Conservation (phyloP, 1,140 invertebrate species). For the Nasonia vitripennis region DNA sequence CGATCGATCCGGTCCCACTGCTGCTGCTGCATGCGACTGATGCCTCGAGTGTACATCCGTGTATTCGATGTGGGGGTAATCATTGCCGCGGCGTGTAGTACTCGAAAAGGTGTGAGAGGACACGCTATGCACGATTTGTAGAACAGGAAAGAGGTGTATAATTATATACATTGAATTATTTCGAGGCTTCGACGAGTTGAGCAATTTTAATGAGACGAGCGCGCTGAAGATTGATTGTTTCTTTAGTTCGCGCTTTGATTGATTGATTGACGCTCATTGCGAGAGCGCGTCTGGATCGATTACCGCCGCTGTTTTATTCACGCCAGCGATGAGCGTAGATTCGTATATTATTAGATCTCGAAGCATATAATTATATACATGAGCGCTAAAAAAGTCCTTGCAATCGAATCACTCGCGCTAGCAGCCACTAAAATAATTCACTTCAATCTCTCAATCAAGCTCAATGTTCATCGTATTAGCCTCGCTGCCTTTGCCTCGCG, state of each 20-base stretch:
- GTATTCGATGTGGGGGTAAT: not conserved
- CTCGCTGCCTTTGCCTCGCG: too few species aligned
- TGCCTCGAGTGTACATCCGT: too few species aligned
- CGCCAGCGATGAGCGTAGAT: not conserved
- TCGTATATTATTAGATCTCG: not conserved
- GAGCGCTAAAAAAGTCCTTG: not conserved
- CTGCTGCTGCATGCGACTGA: too few species aligned
- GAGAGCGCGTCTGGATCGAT: not conserved
- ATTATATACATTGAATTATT: not conserved
- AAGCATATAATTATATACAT: too few species aligned
- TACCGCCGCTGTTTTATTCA: not conserved
- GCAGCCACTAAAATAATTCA: not conserved
- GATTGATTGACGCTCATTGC: conserved; percentile 16
- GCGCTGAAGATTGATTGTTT: conserved; percentile 15
- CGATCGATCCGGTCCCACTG: not conserved
- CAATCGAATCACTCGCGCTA: not conserved
- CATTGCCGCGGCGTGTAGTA: not conserved
- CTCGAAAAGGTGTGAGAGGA: too few species aligned
- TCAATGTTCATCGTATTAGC: not conserved
- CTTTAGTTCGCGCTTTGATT: not conserved
- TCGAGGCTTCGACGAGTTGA: not conserved
- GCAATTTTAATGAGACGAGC: not conserved
- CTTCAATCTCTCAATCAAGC: not conserved
- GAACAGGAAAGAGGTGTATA: too few species aligned
- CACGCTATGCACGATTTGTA: too few species aligned